Conservation (phyloP, 2,888 invertebrate species). For the Rhagophthalmus giganteus region DNA sequence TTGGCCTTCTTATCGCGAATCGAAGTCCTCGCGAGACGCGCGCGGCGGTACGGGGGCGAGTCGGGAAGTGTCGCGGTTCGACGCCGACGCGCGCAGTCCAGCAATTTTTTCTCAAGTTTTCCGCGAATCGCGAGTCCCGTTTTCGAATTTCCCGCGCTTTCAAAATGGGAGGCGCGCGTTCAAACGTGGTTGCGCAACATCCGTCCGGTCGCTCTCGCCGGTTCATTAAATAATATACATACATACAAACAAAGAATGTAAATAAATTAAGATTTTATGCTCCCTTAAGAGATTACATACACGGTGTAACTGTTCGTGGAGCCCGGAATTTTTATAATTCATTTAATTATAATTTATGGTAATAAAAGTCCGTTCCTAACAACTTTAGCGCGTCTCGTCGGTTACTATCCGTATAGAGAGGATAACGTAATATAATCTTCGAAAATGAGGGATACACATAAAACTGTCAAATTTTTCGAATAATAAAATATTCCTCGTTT, state of each 20-base stretch:
- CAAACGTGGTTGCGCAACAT: too few species aligned
- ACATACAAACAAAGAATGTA: slow-evolving; percentile 20
- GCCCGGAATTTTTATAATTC: slow-evolving; percentile 28
- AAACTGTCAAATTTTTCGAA: slow-evolving; percentile 21
- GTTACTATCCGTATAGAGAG: slow-evolving; percentile 15
- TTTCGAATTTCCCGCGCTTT: not conserved
- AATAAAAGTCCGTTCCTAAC: slow-evolving; percentile 27
- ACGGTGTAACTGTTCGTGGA: slow-evolving; percentile 17
- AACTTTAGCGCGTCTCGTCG: slow-evolving; percentile 22
- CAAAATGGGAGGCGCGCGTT: too few species aligned
- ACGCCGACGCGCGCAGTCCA: too few species aligned
- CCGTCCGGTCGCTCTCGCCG: too few species aligned
- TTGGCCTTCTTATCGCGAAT: slow-evolving; percentile 11
- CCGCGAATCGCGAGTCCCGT: too few species aligned
- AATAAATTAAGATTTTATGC: slow-evolving; percentile 24
- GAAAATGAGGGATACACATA: slow-evolving; percentile 19
- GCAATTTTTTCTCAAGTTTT: too few species aligned
- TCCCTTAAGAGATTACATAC: slow-evolving; percentile 25
- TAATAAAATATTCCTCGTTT: slow-evolving; percentile 24
- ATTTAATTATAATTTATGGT: slow-evolving; percentile 30
- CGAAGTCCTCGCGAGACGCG: slow-evolving; percentile 6
- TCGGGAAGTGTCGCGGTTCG: too few species aligned
- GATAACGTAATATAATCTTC: slow-evolving; percentile 24
- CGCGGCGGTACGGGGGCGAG: too few species aligned
- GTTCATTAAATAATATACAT: too few species aligned